Base-by-base conservation (phyloP, 2,888 invertebrate genomes). In the Mythimna vitellina region DNA sequence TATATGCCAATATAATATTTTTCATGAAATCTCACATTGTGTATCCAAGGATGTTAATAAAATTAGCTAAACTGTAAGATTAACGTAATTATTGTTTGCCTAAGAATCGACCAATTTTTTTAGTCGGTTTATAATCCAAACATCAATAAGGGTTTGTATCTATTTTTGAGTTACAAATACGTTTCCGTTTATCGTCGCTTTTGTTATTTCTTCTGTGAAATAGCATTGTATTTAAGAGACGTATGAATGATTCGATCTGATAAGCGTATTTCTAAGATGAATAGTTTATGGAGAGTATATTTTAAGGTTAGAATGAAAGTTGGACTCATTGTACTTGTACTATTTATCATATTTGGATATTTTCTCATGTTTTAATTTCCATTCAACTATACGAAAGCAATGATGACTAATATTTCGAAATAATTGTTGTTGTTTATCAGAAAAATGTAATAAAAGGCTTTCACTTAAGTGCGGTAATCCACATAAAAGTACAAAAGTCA, bases 41-140 rank as follows among this genome's bases (percentile, higher is more conserved):
- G 29, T 14, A 32, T 25, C 0, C n/a, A n/a, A 42, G 1, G 22
- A 66, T 22, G 1, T 51, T 10, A 17, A 29, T 60, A n/a, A 17
- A 49, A 57, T 22, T 14, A 20, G 0, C 1, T 14, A 49, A 46
- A 49, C 14, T 22, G 9, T n/a, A 35, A 42, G 57, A 67, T 63
- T 35, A 67, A 9, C 51, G 35, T 25, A 51, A 54, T 51, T 32
- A 25, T 63, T 57, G 54, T 22, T 56, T 76, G 49, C 17, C 51
- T 12, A 35, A 38, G 20, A 57, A 22, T 62, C 22, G 46, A 35
- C 25, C 57, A 51, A 76, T 82, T 82, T 80, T 65, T 69, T 80
- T 89, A 73, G 92, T 83, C 81, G 92, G 85, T 9, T 90, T 89
- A 88, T 91, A 90, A 83, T 84, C 86, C 87, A 91, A 93, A 93